Evolutionary conservation across 1,140 invertebrate species (phyloP).

Genomic region (Leucophenga varia): DNA sequence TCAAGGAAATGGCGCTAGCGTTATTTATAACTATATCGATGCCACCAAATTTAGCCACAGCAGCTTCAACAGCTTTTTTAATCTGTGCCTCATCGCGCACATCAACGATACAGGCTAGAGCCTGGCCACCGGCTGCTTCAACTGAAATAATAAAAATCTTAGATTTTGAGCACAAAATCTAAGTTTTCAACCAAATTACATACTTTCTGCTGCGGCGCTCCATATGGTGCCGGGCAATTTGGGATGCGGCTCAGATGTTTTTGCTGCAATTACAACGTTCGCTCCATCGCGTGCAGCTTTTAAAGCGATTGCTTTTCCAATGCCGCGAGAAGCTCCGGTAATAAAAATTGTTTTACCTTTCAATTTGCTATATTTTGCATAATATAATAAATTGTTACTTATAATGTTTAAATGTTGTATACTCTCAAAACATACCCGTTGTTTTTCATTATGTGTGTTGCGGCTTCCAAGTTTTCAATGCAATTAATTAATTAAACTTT

Average conservation of each 20-base stretch:
- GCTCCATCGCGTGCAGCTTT: conserved; percentile 93
- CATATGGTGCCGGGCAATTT: conserved; percentile 98
- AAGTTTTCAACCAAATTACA: conserved; percentile 23
- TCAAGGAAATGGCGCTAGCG: conserved; percentile 93
- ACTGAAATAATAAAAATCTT: conserved; percentile 61
- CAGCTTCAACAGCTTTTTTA: conserved; percentile 77
- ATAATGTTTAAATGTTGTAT: not conserved
- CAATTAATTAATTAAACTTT: not conserved
- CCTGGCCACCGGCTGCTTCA: conserved; percentile 87
- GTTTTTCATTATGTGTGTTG: conserved; percentile 23
- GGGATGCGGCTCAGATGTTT: conserved; percentile 91
- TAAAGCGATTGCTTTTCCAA: conserved; percentile 94
- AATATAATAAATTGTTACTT: not conserved
- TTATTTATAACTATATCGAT: conserved; percentile 97
- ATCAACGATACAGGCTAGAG: conserved; percentile 91
- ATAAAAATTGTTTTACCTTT: conserved; percentile 92
- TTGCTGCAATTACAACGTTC: conserved; percentile 92
- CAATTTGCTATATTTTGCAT: conserved; percentile 74
- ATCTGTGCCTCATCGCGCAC: conserved; percentile 86
- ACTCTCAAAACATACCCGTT: conserved; percentile 19
- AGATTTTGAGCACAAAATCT: not conserved
- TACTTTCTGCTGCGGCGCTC: conserved; percentile 94
- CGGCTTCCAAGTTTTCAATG: not conserved
- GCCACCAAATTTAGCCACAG: conserved; percentile 90
- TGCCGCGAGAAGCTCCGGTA: conserved; percentile 94